Evolutionary conservation across 2,113 vertebrate genomes (phyloP).

Genomic region (Pithys albifrons): DNA sequence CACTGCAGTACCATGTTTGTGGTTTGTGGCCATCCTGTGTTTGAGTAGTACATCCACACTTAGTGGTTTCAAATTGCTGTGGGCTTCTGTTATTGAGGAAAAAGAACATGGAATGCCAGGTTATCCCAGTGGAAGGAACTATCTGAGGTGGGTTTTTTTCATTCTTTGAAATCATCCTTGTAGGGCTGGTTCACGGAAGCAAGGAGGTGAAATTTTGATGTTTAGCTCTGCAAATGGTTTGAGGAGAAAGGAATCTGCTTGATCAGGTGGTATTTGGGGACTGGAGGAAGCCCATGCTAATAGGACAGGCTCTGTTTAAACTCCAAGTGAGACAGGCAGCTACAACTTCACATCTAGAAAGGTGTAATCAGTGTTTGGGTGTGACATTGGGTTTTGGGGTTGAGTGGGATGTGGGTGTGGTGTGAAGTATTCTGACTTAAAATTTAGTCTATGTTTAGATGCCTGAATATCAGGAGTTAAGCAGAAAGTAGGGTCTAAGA

Average conservation of each 20-base stretch:
- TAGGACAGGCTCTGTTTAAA: not conserved
- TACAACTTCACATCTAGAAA: not conserved
- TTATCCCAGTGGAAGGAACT: not conserved
- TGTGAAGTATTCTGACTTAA: not conserved
- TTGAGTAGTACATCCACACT: too few species aligned
- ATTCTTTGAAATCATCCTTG: not conserved
- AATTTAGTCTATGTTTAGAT: not conserved
- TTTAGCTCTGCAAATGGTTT: not conserved
- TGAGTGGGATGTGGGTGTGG: not conserved
- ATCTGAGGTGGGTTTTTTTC: not conserved
- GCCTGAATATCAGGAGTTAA: not conserved
- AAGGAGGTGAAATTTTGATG: not conserved
- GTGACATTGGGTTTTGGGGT: not conserved
- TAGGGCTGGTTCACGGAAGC: not conserved
- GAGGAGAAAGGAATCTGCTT: not conserved
- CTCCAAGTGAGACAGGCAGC: not conserved
- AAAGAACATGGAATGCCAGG: not conserved
- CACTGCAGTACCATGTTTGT: fast-evolving
- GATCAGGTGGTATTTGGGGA: not conserved
- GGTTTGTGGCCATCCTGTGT: not conserved
- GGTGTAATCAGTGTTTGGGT: not conserved
- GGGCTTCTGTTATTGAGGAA: not conserved
- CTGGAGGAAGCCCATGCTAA: not conserved
- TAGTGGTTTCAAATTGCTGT: not conserved
- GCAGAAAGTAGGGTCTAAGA: not conserved